These are phyloP conservation scores for human (Homo sapiens) DNA, from an alignment of 2,113 vertebrate genomes.

Conservation along the genomic window DNA sequence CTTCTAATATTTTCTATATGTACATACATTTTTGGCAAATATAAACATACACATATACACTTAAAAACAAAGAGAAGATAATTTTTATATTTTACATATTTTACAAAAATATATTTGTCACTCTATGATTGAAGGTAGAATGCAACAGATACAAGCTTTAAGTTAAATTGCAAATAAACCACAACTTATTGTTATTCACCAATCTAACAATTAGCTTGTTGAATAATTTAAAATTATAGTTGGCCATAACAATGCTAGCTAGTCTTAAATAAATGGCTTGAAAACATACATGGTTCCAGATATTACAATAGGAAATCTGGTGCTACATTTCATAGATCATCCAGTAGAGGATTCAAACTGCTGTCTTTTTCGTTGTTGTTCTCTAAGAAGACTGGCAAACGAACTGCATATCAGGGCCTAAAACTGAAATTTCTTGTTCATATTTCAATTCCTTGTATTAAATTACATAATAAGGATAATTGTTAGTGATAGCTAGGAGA, in stretches of 20 bases:
- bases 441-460: neutral
- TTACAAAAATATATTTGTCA: neutral
- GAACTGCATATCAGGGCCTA: neutral
- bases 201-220: neutral
- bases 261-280: neutral
- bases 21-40: neutral
- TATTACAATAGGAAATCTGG: neutral
- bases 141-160: neutral
- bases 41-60: neutral
- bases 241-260: neutral
- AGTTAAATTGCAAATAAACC: neutral
- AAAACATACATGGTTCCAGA: neutral
- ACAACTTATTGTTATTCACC: neutral
- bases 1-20: neutral
- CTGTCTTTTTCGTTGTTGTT: neutral
- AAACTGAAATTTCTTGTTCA: neutral
- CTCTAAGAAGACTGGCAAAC: neutral
- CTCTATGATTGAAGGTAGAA: neutral
- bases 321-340: neutral
- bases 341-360: too few relatives aligned
- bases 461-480: neutral
- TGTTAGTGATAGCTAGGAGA: neutral
- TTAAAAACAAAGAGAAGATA: neutral
- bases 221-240: neutral
- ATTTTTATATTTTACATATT: neutral